These are phyloP conservation scores for Labeo calbasu DNA, from an alignment of 2,797 vertebrate species.

Conservation along the genomic window DNA sequence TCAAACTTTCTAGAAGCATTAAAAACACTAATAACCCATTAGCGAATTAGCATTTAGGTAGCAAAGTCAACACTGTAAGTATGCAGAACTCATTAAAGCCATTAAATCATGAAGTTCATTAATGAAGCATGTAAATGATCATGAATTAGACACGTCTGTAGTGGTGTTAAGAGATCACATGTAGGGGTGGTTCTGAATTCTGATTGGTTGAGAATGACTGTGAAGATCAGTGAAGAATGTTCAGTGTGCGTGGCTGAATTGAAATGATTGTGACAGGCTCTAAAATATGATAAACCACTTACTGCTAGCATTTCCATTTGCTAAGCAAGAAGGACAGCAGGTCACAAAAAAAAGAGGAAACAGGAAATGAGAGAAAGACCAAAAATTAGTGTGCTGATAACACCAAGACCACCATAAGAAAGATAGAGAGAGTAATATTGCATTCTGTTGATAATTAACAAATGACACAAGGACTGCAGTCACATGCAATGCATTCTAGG, in stretches of 20 bases:
- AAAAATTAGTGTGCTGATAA: constrained; percentile 92
- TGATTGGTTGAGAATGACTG: constrained; percentile 63
- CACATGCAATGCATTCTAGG: constrained; percentile 34
- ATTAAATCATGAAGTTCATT: constrained; percentile 17
- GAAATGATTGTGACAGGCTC: constrained; percentile 78
- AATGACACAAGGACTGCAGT: constrained; percentile 25
- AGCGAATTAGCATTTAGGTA: constrained; percentile 30
- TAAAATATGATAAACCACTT: constrained; percentile 95
- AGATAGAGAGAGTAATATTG: constrained; percentile 43
- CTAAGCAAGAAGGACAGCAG: constrained; percentile 99
- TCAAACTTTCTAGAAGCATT: constrained; percentile 32
- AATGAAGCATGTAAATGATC: constrained; percentile 45
- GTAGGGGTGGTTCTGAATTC: constrained; percentile 55
- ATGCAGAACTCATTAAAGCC: constrained; percentile 6
- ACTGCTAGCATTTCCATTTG: constrained; percentile 99
- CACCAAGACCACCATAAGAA: constrained; percentile 55
- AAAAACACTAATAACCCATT: constrained; percentile 1
- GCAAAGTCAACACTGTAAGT: constrained; percentile 1
- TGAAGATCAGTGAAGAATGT: constrained; percentile 61
- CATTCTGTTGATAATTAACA: constrained; percentile 28
- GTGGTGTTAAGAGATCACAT: constrained; percentile 42
- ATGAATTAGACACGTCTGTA: neutral
- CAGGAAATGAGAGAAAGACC: constrained; percentile 88
- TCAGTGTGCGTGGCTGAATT: constrained; percentile 75
- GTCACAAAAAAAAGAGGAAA: constrained; percentile 84